phyloP scores from a whole-genome alignment of 2,797 vertebrate genomes.

The Lemur catta region DNA sequence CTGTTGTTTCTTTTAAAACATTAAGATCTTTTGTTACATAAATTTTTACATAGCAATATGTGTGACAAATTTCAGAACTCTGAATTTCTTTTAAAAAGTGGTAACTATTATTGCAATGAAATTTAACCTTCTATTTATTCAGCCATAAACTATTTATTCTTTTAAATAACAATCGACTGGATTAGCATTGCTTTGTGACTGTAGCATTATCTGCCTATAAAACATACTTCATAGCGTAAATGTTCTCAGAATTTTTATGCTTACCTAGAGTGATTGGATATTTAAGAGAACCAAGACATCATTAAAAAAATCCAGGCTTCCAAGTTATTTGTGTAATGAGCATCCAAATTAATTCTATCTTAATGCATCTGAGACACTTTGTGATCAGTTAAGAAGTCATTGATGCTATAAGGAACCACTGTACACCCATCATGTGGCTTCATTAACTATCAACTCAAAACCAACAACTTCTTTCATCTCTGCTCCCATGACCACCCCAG shows the following conservation, averaged over 20 bases:
- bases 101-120: background rate
- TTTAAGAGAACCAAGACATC: background rate
- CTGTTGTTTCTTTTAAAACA: background rate
- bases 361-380: background rate
- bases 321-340: background rate
- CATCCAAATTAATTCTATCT: slow-evolving; percentile 24
- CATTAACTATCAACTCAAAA: background rate
- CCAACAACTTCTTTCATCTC: slow-evolving; percentile 1
- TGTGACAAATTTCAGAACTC: slow-evolving; percentile 23
- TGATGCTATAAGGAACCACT: background rate
- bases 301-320: background rate
- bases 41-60: background rate
- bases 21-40: background rate
- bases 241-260: slow-evolving; percentile 1
- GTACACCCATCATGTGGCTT: background rate
- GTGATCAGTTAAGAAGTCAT: background rate
- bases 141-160: background rate
- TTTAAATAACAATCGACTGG: background rate
- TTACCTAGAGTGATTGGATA: background rate
- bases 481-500: background rate
- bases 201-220: background rate
- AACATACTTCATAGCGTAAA: background rate
- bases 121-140: slow-evolving; percentile 5
- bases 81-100: background rate
- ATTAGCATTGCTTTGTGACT: background rate